These are phyloP conservation scores for Mastomys natalensis DNA, from an alignment of 2,113 vertebrate species.

Conservation along the genomic window DNA sequence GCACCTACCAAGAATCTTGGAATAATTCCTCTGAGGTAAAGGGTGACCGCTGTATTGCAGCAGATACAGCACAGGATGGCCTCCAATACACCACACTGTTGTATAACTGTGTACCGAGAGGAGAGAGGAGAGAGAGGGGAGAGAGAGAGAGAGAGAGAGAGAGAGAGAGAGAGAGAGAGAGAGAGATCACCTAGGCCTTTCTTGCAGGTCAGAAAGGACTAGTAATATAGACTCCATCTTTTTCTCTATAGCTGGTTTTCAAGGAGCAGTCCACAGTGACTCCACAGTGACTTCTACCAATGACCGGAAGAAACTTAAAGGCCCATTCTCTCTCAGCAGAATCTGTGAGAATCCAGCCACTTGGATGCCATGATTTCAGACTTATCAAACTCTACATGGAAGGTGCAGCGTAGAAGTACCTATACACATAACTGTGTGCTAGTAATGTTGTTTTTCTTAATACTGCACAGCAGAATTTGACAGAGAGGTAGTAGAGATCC, in stretches of 20 bases:
- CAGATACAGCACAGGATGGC: neutral
- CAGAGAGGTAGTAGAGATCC: neutral
- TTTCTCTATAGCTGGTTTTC: slow-evolving; percentile 26
- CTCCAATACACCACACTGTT: neutral
- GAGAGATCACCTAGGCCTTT: neutral
- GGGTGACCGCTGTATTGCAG: neutral
- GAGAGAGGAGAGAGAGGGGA: neutral
- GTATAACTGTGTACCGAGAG: neutral
- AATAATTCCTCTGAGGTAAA: neutral
- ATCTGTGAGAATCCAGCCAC: neutral
- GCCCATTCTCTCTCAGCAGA: neutral
- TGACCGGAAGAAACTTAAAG: neutral
- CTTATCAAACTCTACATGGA: neutral
- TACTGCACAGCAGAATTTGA: neutral
- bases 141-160: neutral
- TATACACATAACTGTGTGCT: neutral
- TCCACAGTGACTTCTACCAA: neutral
- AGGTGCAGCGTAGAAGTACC: neutral
- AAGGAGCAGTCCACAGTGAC: neutral
- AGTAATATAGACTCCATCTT: neutral
- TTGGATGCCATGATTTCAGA: neutral
- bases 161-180: neutral
- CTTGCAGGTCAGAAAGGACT: neutral
- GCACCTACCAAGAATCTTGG: neutral
- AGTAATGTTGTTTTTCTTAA: neutral